Evolutionary conservation across 2,113 vertebrate genomes (phyloP).

Genomic region (Variabilichromis moorii): DNA sequence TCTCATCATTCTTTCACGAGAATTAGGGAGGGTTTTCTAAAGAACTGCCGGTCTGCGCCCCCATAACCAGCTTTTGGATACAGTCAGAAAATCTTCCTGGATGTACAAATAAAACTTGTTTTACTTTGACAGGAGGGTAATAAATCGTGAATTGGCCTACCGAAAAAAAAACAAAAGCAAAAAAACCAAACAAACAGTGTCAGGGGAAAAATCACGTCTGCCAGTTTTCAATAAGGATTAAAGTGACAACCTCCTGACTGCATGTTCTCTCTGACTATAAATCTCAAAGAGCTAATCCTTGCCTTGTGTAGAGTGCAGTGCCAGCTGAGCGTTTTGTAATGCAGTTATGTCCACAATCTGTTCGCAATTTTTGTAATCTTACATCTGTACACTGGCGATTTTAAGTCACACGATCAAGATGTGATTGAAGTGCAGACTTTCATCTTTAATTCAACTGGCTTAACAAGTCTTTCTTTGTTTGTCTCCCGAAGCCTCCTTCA

Average conservation of each 20-base stretch:
- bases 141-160: not conserved
- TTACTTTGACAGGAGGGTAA: not conserved
- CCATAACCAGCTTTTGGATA: not conserved
- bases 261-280: not conserved
- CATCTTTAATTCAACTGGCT: not conserved
- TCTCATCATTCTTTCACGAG: not conserved
- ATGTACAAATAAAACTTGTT: not conserved
- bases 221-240: not conserved
- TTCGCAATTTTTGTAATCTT: not conserved
- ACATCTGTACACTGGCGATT: not conserved
- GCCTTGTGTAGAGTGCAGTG: not conserved
- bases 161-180: not conserved
- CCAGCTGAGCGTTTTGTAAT: not conserved
- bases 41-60: not conserved
- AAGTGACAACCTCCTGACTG: not conserved
- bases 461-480: not conserved
- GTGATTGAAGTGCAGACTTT: not conserved
- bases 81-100: not conserved
- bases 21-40: slow-evolving; percentile 36
- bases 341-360: not conserved
- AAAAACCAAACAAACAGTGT: not conserved
- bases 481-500: not conserved
- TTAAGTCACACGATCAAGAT: not conserved
- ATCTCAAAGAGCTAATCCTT: not conserved
- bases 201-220: not conserved